Conservation (phyloP, 1,140 invertebrate species). For the Lepidurus arcticus region DNA sequence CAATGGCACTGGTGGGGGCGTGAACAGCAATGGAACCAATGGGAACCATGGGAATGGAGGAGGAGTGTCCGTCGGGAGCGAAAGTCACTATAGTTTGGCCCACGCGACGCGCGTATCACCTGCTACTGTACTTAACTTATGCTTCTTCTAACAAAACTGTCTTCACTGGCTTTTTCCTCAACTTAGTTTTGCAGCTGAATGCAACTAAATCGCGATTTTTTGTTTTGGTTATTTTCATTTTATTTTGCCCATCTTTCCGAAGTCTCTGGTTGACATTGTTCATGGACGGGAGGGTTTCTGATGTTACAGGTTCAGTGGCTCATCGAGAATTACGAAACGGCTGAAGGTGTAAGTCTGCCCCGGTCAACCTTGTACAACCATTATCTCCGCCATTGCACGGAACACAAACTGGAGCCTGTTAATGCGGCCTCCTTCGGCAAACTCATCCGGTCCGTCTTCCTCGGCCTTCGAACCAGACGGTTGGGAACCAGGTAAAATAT, state of each 20-base stretch:
- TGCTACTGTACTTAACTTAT: conserved; percentile 68
- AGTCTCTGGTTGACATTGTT: background rate
- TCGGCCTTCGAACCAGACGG: conserved; percentile 85
- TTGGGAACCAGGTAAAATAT: conserved; percentile 77
- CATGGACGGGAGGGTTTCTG: conserved; percentile 26
- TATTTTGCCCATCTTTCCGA: background rate
- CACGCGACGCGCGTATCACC: conserved; percentile 80
- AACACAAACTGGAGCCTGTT: conserved; percentile 92
- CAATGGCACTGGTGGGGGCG: conserved; percentile 38
- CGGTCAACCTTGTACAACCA: conserved; percentile 94
- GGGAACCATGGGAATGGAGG: conserved; percentile 37
- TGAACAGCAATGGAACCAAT: conserved; percentile 52
- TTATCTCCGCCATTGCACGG: conserved; percentile 89
- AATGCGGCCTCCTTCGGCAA: conserved; percentile 99
- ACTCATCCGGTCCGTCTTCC: conserved; percentile 94
- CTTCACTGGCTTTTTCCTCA: background rate
- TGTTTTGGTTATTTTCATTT: background rate
- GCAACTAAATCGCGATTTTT: background rate
- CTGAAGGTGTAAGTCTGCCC: conserved; percentile 92
- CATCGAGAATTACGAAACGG: conserved; percentile 95
- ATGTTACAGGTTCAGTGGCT: conserved; percentile 84
- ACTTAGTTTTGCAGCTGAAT: background rate
- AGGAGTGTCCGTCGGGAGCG: conserved; percentile 43
- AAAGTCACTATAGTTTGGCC: conserved; percentile 59
- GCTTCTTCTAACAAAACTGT: conserved; percentile 42